Base-by-base conservation (phyloP, 2,113 vertebrate genomes). In the Chaetops frenatus region DNA sequence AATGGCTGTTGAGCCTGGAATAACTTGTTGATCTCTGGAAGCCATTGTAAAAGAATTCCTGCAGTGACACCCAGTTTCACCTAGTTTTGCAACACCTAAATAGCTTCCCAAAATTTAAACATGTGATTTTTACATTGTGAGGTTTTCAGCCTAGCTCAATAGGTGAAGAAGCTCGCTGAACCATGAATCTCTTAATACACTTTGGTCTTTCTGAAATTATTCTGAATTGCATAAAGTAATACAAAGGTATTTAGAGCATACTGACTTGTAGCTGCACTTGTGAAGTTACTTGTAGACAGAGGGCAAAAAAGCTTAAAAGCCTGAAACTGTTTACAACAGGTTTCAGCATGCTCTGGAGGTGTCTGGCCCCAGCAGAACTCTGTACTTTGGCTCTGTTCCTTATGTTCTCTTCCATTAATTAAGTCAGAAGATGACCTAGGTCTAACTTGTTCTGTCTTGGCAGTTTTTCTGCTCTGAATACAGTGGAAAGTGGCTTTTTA, bases 101-200 rank as follows among this genome's bases (percentile, higher is more conserved):
- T 80, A 96, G 61, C 42, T 72, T 50, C 31, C 73, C 38, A 82
- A 90, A 86, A 89, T 95, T 92, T 94, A 86, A 92, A 91, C 33
- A 65, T 6, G 2, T 93, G 91, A 79, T 72, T 96, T 95, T 97
- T 97, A 71, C 71, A 78, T 62, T 85, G 66, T 69, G 81, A 94
- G 64, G 48, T 94, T 92, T 83, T 25, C 50, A 92, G 66, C 44
- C 70, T 71, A 93, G 40, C 78, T 77, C 51, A 69, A 65, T 80
- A 88, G 80, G 38, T 85, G 81, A 96, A 85, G 93, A 71, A 93
- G 38, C 48, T 89, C 71, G 33, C 56, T 88, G 64, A 90, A 36
- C 44, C n/a, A 28, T 64, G 44, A 71, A 47, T 85, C 48, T 80
- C 66, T 76, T 76, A 83, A 81, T 48, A 60, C 33, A 69, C 67